A percentile compares a stretch with the other conserved stretches of the same genome.
Evolutionary conservation across 2,113 vertebrate species (phyloP).

Genomic region (Apodemus speciosus): DNA sequence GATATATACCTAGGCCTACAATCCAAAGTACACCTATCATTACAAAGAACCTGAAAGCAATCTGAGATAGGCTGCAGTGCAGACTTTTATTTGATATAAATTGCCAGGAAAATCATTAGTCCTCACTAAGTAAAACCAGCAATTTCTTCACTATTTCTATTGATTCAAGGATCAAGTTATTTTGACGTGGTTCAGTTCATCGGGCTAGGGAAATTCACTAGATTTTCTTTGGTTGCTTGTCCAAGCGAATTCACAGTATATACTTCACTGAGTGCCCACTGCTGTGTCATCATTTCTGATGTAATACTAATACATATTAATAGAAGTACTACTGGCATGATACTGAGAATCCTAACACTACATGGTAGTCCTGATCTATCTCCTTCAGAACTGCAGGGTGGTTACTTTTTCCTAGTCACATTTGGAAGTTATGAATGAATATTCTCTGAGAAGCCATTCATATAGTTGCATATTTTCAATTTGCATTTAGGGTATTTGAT

Average conservation of each 20-base stretch:
- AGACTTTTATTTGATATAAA: not conserved
- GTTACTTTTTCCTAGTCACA: conserved; percentile 33
- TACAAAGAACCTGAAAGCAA: not conserved
- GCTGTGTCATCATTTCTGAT: conserved; percentile 20
- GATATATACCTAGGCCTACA: not conserved
- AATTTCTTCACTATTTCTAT: not conserved
- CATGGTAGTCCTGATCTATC: not conserved
- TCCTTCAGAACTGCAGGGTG: not conserved
- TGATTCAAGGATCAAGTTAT: not conserved
- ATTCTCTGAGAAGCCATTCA: not conserved
- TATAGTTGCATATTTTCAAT: not conserved
- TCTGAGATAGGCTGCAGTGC: not conserved
- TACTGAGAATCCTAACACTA: not conserved
- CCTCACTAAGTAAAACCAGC: not conserved
- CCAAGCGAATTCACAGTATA: not conserved
- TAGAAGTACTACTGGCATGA: not conserved
- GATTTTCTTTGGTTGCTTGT: not conserved
- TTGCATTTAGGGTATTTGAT: not conserved
- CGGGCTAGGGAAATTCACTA: not conserved
- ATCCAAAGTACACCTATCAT: not conserved
- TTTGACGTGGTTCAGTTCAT: not conserved
- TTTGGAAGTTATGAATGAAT: not conserved
- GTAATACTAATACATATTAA: not conserved
- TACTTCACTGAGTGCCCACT: not conserved
- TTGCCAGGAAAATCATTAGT: not conserved